Evolutionary conservation across 2,113 vertebrate species (phyloP).

Genomic region (Danio rerio): DNA sequence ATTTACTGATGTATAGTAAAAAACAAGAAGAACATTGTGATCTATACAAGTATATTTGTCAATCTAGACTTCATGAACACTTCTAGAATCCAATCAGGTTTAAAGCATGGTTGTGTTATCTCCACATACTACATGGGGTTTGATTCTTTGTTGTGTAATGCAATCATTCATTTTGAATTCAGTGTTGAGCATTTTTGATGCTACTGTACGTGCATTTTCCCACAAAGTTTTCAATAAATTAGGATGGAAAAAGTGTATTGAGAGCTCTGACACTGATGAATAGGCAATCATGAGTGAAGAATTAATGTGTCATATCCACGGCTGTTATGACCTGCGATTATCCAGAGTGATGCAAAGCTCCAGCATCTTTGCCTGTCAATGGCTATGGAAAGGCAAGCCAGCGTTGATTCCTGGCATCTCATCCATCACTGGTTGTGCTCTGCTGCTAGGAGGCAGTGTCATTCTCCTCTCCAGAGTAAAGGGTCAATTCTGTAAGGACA

Average conservation of each 20-base stretch:
- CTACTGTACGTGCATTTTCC: neutral
- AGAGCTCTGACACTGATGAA: slow-evolving; percentile 73
- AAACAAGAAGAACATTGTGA: too few relatives aligned
- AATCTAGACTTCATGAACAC: too few relatives aligned
- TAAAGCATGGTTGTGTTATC: neutral
- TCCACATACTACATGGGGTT: neutral
- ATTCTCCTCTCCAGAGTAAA: slow-evolving; percentile 62
- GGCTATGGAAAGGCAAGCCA: slow-evolving; percentile 58
- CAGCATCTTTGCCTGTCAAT: slow-evolving; percentile 67
- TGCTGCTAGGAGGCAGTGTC: slow-evolving; percentile 69
- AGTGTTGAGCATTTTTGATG: neutral
- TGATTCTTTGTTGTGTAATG: neutral
- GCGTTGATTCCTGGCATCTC: slow-evolving; percentile 64
- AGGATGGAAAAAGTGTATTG: slow-evolving; percentile 50
- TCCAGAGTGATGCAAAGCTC: slow-evolving; percentile 65
- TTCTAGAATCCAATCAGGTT: too few relatives aligned
- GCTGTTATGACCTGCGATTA: slow-evolving; percentile 69
- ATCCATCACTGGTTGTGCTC: slow-evolving; percentile 75
- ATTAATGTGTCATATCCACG: slow-evolving; percentile 69
- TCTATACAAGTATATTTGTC: too few relatives aligned
- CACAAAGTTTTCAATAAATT: slow-evolving; percentile 56
- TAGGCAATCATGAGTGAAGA: slow-evolving; percentile 72
- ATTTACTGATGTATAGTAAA: too few relatives aligned
- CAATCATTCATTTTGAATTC: neutral
- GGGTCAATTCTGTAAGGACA: slow-evolving; percentile 68